These are phyloP conservation scores for Syrista parreyssii DNA, from an alignment of 2,888 invertebrate species.

Conservation along the genomic window DNA sequence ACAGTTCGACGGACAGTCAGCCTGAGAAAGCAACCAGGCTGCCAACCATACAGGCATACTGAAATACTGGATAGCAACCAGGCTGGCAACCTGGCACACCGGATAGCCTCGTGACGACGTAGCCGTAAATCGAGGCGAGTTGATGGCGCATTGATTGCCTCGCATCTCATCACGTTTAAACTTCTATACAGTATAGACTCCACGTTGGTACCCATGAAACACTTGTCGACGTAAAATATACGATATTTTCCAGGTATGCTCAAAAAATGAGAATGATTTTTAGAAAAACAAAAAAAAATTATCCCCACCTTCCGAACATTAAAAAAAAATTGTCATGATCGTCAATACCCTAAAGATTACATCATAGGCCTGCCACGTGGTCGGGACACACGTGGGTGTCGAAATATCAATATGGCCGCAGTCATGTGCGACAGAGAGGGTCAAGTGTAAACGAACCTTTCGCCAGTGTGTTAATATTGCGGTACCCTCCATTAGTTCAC, in stretches of 20 bases:
- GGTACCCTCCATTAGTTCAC: slow-evolving; percentile 53
- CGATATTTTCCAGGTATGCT: slow-evolving; percentile 1
- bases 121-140: slow-evolving; percentile 63
- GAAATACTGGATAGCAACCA: slow-evolving; percentile 31
- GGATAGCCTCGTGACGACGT: slow-evolving; percentile 53
- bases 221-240: background rate
- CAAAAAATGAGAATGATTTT: background rate
- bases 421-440: too few relatives aligned
- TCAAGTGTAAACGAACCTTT: background rate
- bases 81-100: slow-evolving; percentile 30
- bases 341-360: background rate
- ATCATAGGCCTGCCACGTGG: background rate
- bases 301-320: background rate
- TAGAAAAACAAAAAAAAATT: too few relatives aligned
- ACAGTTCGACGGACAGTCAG: background rate
- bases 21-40: slow-evolving; percentile 5
- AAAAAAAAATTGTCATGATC: background rate
- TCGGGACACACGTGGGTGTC: background rate
- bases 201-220: background rate
- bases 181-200: slow-evolving; percentile 9
- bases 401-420: background rate
- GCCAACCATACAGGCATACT: slow-evolving; percentile 16
- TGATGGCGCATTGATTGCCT: slow-evolving; percentile 64
- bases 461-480: slow-evolving; percentile 15
- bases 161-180: slow-evolving; percentile 54